Base-by-base conservation (phyloP, 2,797 vertebrate genomes). In the Platalea minor region DNA sequence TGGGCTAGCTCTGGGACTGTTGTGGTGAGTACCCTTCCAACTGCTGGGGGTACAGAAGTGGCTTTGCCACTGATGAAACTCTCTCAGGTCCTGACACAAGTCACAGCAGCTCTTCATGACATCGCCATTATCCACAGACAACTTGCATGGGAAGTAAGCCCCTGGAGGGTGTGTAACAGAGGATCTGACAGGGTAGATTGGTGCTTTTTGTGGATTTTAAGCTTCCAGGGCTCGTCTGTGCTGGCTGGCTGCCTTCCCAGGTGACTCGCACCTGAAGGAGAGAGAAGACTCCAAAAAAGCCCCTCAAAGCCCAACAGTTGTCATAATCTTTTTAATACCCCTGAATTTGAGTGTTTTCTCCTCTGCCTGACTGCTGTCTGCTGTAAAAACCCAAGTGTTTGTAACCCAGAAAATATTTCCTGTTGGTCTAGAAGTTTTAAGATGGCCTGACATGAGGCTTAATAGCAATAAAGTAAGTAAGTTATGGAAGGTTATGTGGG, bases 341-440 rank as follows among this genome's bases (percentile, higher is more conserved):
- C 14, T 28, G 57, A 88, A 81, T 48, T 39, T 67, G 43, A 84
- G 54, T 94, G 18, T 65, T 91, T 79, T 13, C 29, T 75, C 13
- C 29, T 90, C 63, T 88, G 54, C 18, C 43, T 51, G 51, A 37
- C 28, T 75, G 43, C 67, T 61, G 33, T 24, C 50, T 72, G 72
- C n/a, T 33, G 33, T 72, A 92, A 89, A 72, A 48, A 0, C 1
- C 13, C 69, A 91, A 84, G 7, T 60, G 59, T 94, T 92, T 84
- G 57, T 28, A 76, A 85, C 84, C 37, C 53, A 95, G 92, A 86
- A 69, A 46, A 57, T 88, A 91, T 89, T 96, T 95, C 88, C 93
- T 94, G 61, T 73, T 73, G 63, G 37, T 8, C 13, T 75, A 31
- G 41, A 72, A 94, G 53, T 90, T 88, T 93, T 72, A 64, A 94